phyloP scores from a whole-genome alignment of 1,140 invertebrate genomes.

The Habropoda laboriosa region DNA sequence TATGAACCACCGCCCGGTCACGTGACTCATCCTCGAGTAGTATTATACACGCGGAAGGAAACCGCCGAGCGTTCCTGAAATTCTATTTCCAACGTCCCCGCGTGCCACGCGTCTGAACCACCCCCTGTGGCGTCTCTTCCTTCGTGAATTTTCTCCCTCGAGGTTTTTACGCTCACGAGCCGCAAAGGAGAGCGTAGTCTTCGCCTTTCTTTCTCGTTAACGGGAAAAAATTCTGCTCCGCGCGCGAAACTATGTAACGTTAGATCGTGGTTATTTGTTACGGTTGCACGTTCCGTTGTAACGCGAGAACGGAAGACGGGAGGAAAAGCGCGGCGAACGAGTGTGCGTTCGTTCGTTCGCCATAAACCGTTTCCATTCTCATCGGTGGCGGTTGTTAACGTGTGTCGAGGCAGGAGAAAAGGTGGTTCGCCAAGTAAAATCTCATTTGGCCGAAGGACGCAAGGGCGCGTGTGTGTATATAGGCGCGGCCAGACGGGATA shows the following conservation, averaged over 20 bases:
- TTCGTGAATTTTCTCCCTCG: neutral
- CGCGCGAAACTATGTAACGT: neutral
- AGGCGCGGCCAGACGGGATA: slow-evolving; percentile 60
- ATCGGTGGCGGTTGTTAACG: slow-evolving; percentile 31
- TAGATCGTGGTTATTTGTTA: too few relatives aligned
- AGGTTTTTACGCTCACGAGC: neutral
- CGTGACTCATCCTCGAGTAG: slow-evolving; percentile 15
- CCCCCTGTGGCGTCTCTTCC: neutral
- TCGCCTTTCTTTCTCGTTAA: neutral
- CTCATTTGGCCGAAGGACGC: slow-evolving; percentile 69
- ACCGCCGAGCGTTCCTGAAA: neutral
- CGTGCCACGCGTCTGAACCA: neutral
- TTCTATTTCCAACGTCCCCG: neutral
- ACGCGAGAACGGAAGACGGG: neutral
- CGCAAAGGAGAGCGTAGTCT: neutral
- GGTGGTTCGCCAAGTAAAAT: slow-evolving; percentile 63
- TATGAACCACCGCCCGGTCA: neutral
- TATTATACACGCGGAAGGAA: neutral
- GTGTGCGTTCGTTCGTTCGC: slow-evolving; percentile 8
- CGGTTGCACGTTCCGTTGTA: neutral
- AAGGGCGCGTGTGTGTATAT: slow-evolving; percentile 25
- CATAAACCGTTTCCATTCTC: slow-evolving; percentile 49
- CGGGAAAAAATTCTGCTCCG: neutral
- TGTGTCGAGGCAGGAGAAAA: slow-evolving; percentile 8
- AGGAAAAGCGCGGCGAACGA: neutral